Percentiles rank a stretch among this genome's conserved stretches.
Evolutionary conservation across 2,888 invertebrate genomes (phyloP).

Genomic region (Drepanosiphum platanoidis): DNA sequence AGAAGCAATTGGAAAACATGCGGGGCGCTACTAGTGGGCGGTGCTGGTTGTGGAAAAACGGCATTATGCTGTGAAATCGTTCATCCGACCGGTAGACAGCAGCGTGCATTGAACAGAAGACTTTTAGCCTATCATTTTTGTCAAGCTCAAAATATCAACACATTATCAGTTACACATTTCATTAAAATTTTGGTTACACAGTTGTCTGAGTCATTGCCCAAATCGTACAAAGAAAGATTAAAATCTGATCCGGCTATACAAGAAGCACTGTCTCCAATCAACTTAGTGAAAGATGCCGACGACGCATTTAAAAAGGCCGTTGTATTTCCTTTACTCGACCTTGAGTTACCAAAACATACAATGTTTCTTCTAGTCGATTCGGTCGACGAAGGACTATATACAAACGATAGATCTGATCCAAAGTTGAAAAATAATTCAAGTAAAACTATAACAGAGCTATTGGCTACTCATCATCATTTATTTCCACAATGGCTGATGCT

Average conservation of each 20-base stretch:
- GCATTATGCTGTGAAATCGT: constrained; percentile 85
- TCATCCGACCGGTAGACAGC: constrained; percentile 77
- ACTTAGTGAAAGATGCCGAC: constrained; percentile 87
- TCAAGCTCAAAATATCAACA: constrained; percentile 85
- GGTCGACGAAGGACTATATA: constrained; percentile 79
- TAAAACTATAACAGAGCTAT: constrained; percentile 81
- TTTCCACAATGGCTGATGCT: constrained; percentile 93
- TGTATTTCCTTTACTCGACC: constrained; percentile 84
- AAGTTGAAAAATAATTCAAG: constrained; percentile 65
- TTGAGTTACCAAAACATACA: constrained; percentile 88
- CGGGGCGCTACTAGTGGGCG: constrained; percentile 86
- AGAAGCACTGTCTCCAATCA: constrained; percentile 81
- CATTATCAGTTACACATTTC: constrained; percentile 85
- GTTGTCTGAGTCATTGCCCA: constrained; percentile 70
- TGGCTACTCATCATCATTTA: constrained; percentile 88
- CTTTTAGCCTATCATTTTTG: constrained; percentile 89
- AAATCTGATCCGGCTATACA: constrained; percentile 70
- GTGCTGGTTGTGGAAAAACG: constrained; percentile 94
- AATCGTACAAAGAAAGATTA: constrained; percentile 52
- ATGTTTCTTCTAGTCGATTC: constrained; percentile 90
- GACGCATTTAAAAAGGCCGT: constrained; percentile 90
- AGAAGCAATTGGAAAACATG: constrained; percentile 84
- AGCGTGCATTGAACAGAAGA: constrained; percentile 79
- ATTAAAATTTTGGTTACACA: constrained; percentile 86
- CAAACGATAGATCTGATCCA: constrained; percentile 69